phyloP scores from a whole-genome alignment of 2,888 invertebrate species.

The Eumerus sabulonum region DNA sequence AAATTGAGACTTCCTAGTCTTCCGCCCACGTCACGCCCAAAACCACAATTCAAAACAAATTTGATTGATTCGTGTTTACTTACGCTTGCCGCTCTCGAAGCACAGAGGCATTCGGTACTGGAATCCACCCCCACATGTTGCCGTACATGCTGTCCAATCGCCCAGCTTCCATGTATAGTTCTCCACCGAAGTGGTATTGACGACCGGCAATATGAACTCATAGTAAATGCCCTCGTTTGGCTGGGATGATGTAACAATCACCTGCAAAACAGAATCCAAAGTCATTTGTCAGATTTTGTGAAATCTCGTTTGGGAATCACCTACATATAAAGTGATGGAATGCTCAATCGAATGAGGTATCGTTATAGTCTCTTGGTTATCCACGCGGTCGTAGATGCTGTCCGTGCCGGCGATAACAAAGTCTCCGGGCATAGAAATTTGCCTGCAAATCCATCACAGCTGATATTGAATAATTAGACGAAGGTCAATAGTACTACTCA shows the following conservation, averaged over 20 bases:
- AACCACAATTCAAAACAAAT: no score
- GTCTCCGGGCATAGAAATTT: constrained; percentile 87
- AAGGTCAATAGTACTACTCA: constrained; percentile 75
- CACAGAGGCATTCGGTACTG: constrained; percentile 81
- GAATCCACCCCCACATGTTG: constrained; percentile 88
- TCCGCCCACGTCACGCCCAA: no score
- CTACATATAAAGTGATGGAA: constrained; percentile 89
- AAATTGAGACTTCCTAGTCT: no score
- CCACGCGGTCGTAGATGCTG: constrained; percentile 88
- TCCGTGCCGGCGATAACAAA: constrained; percentile 89
- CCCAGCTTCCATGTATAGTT: constrained; percentile 87
- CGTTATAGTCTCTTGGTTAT: constrained; percentile 88
- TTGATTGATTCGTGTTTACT: constrained; percentile 62
- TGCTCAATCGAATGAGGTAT: constrained; percentile 91
- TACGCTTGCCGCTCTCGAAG: constrained; percentile 79
- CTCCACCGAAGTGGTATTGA: constrained; percentile 81
- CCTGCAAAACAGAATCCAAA: constrained; percentile 78
- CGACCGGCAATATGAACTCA: constrained; percentile 84
- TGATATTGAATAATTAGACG: background rate
- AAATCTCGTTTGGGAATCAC: constrained; percentile 47
- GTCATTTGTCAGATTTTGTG: constrained; percentile 13
- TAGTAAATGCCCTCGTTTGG: constrained; percentile 90
- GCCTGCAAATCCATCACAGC: constrained; percentile 78
- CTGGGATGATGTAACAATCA: constrained; percentile 86
- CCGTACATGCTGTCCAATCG: constrained; percentile 90